phyloP scores from a whole-genome alignment of 2,797 vertebrate genomes.

The Catamblyrhynchus diadema region DNA sequence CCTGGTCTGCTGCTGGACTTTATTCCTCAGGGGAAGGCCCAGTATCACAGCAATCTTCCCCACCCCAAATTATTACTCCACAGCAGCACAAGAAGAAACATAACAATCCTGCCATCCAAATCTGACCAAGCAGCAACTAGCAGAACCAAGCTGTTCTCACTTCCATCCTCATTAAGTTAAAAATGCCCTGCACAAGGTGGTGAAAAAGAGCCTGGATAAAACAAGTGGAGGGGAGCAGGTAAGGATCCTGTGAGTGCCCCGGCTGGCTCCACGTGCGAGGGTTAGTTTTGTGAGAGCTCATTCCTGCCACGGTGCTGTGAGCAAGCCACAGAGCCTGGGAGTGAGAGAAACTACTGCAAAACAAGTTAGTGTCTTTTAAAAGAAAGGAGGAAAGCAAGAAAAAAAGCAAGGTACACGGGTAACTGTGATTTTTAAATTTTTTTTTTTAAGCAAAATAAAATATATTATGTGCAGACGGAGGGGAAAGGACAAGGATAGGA shows the following conservation, averaged over 20 bases:
- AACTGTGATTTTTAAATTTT: background rate
- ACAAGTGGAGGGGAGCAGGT: background rate
- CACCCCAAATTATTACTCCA: background rate
- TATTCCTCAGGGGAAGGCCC: background rate
- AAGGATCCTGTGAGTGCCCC: background rate
- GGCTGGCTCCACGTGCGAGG: background rate
- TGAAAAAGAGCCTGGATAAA: background rate
- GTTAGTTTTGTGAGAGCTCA: conserved; percentile 39
- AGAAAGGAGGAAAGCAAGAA: background rate
- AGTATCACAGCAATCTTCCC: rapidly evolving
- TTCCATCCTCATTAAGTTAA: background rate
- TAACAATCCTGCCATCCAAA: background rate
- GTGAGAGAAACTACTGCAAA: conserved; percentile 16
- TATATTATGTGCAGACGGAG: background rate
- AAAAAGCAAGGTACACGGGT: background rate
- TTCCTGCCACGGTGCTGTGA: background rate
- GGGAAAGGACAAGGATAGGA: background rate
- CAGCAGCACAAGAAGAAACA: background rate
- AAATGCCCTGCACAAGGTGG: background rate
- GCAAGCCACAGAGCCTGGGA: conserved; percentile 30
- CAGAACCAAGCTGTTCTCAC: background rate
- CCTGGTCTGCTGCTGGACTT: background rate
- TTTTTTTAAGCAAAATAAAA: background rate
- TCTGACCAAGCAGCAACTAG: background rate
- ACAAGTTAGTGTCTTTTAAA: conserved; percentile 1